Conservation (phyloP, 2,113 vertebrate genomes). For the Nibea coibor region DNA sequence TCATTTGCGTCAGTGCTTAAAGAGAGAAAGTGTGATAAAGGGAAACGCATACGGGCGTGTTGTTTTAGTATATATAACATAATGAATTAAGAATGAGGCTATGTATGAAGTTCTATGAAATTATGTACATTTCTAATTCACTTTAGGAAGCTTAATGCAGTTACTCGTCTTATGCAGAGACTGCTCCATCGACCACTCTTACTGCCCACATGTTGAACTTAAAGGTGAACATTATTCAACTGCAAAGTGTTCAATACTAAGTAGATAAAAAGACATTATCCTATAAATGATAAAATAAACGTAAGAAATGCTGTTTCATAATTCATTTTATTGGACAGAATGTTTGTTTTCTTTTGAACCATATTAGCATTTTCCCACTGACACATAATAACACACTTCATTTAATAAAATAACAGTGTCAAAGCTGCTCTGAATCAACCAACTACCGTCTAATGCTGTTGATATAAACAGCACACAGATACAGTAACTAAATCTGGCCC, state of each 20-base stretch:
- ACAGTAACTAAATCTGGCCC: too few relatives aligned
- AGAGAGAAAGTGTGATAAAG: conserved; percentile 45
- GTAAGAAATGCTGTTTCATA: not conserved
- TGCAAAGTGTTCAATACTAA: not conserved
- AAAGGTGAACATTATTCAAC: not conserved
- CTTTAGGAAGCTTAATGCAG: conserved; percentile 18
- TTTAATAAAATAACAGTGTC: not conserved
- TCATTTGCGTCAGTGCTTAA: conserved; percentile 55
- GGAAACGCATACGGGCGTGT: conserved; percentile 36
- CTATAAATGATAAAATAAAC: not conserved
- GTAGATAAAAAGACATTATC: not conserved
- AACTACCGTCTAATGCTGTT: not conserved
- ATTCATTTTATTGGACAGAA: not conserved
- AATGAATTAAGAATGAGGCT: conserved; percentile 45
- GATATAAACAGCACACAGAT: too few relatives aligned
- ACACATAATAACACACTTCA: not conserved
- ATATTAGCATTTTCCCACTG: not conserved
- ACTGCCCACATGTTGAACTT: not conserved
- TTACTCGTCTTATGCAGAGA: conserved; percentile 27
- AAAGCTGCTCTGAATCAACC: not conserved
- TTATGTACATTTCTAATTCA: conserved; percentile 56
- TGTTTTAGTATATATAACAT: conserved; percentile 47
- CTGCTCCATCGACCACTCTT: not conserved
- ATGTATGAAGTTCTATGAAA: conserved; percentile 33
- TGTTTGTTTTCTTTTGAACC: not conserved